Base-by-base conservation (phyloP, 2,888 invertebrate species). In the Agonopterix arenella region DNA sequence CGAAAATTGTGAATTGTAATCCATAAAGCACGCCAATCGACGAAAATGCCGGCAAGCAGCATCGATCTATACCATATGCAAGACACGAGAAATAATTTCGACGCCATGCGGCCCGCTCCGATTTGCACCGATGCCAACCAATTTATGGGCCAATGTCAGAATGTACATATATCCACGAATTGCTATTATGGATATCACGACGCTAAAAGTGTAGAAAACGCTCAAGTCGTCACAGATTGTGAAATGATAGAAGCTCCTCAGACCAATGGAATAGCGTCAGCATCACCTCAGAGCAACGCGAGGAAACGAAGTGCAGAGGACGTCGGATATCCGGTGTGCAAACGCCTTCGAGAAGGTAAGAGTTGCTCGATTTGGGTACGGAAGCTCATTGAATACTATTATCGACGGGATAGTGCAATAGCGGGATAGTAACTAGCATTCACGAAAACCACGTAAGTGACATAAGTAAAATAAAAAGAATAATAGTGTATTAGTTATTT, bases 111-210 rank as follows among this genome's bases (percentile, higher is more conserved):
- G 63, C 89, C 86, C 61, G 81, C 80, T 60, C 84, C 85, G 57
- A 67, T 85, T 73, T 82, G 75, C 61, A 56, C 67, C 55, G 77
- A 82, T 69, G 70, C 76, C 64, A 80, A 77, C 64, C 75, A 73
- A 64, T 64, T 70, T 68, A 69, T 74, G 72, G 79, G 77, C 59
- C 85, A 81, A 74, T 83, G 77, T 71, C 85, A 80, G 56, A 86
- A 78, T 62, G 65, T 89, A 58, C 86, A 86, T 64, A 76, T 90
- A 64, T 90, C 90, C 46, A 85, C 83, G 44, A 90, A 90, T 70
- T 88, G 88, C 61, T 90, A 90, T 63, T 90, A 90, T 57, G 90
- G 90, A 48, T 90, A 80, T 68, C 89, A 90, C 51, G 75, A 80
- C 54, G 61, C 76, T 13, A 79, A 80, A 60, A 70, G 54, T 48